Base-by-base conservation (phyloP, 2,888 invertebrate species). In the Melieria omissa region DNA sequence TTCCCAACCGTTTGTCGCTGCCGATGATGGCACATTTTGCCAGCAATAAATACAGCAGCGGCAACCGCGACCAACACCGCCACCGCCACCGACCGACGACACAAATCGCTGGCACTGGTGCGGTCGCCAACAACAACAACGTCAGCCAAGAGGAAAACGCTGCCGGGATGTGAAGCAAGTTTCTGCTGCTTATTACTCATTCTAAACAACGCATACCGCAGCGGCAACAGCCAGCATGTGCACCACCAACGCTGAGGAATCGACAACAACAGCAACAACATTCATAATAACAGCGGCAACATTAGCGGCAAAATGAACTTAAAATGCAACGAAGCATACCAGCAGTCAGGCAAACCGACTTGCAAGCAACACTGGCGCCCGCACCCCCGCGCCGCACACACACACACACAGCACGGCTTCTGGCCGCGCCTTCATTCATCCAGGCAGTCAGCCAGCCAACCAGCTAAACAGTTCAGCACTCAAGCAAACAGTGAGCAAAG, bases 261-360 rank as follows among this genome's bases (percentile, higher is more conserved):
- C 29, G 29, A 29, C 29, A 29, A 29, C 29, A 29, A 29, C 29
- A 2, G 29, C 29, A 29, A 8, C 63, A 55, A 14, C 73, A 68
- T 29, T 60, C 57, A 10, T 60, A 67, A 49, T 52, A 62, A 64
- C 62, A 75, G 74, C 76, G 65, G 76, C 69, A 47, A 61, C 62
- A 72, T 64, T 47, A 76, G 73, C 76, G 65, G 76, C 61, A 45
- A 69, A 73, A 74, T 82, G 82, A 82, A 82, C 82, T 82, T 82
- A 82, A 82, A 82, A 82, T 82, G 81, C 81, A 82, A 76, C 81
- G 78, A 80, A 81, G 82, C 82, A 82, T 82, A 78, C 80, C 77
- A 76, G 64, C 62, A 61, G 12, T 61, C 68, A 69, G 62, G 45
- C 60, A 45, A 44, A 44, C 49, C 49, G 67, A 52, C 60, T 60